Conservation (phyloP, 2,888 invertebrate genomes). For the Venusia cambrica region DNA sequence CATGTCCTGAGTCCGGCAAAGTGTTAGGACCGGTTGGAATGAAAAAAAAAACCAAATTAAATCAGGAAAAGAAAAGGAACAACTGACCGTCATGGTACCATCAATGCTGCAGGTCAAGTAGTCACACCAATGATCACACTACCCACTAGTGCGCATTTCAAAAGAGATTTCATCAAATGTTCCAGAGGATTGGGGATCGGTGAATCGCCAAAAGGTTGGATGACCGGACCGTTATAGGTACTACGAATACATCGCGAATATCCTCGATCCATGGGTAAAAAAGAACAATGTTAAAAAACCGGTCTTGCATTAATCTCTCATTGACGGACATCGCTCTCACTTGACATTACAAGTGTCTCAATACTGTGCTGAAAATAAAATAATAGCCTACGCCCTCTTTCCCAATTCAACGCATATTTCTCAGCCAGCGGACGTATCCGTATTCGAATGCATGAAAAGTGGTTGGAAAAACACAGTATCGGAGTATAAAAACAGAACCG, state of each 20-base stretch:
- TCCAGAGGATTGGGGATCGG: constrained; percentile 44
- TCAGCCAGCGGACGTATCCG: too few species aligned
- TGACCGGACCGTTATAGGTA: constrained; percentile 44
- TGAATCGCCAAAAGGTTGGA: constrained; percentile 49
- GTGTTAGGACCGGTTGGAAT: constrained; percentile 19
- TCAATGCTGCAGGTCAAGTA: constrained; percentile 19
- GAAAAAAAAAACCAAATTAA: constrained; percentile 21
- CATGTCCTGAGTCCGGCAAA: constrained; percentile 22
- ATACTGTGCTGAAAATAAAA: constrained; percentile 45
- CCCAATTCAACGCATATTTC: too few species aligned
- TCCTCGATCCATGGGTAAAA: constrained; percentile 47
- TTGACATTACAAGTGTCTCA: constrained; percentile 43
- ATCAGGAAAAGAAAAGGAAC: constrained; percentile 21
- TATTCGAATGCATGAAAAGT: too few species aligned
- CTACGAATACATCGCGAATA: constrained; percentile 48
- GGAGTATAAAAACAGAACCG: too few species aligned
- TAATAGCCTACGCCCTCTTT: too few species aligned
- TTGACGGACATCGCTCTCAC: constrained; percentile 53
- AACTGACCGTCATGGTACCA: constrained; percentile 19
- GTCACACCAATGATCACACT: constrained; percentile 19
- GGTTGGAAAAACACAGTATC: too few species aligned
- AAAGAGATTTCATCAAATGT: constrained; percentile 25
- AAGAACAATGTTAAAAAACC: constrained; percentile 40
- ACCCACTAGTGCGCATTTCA: constrained; percentile 14
- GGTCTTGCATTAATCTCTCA: constrained; percentile 44